These are phyloP conservation scores for Aurelia sp. DNA, from an alignment of 30 jellyfish, hydroid and myxozoan genomes.

Conservation along the genomic window DNA sequence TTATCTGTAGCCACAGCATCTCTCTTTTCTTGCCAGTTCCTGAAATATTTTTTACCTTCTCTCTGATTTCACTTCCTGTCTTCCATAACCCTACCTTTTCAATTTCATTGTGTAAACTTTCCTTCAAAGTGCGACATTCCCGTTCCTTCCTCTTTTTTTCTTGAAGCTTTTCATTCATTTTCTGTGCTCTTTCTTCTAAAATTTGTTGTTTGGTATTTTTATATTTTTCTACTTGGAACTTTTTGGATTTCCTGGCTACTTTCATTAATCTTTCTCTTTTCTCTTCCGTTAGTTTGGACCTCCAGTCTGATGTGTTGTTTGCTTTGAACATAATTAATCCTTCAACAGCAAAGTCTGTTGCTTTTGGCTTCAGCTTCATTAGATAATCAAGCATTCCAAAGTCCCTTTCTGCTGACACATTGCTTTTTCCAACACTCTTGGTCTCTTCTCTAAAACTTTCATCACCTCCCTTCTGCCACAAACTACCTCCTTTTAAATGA, in stretches of 20 bases:
- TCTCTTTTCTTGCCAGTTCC: neutral
- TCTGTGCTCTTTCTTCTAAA: neutral
- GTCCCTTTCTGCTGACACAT: slow-evolving; percentile 16
- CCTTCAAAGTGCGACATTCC: neutral
- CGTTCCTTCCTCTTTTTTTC: slow-evolving; percentile 5
- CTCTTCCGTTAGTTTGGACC: neutral
- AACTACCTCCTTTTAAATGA: slow-evolving; percentile 10
- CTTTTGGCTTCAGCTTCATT: slow-evolving; percentile 21
- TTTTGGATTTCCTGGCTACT: slow-evolving; percentile 25
- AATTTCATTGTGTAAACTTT: neutral
- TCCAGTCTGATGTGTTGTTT: slow-evolving; percentile 19
- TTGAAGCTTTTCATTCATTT: neutral
- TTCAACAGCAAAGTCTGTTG: slow-evolving; percentile 2
- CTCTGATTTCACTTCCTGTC: neutral
- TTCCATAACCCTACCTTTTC: neutral
- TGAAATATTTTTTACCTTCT: neutral
- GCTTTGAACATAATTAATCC: slow-evolving; percentile 17
- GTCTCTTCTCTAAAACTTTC: slow-evolving; percentile 5
- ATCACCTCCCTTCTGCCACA: neutral
- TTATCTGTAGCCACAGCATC: neutral
- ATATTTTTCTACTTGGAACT: slow-evolving; percentile 4
- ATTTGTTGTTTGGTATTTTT: neutral
- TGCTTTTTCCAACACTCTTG: slow-evolving; percentile 3
- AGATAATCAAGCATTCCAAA: slow-evolving; percentile 18
- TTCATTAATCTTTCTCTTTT: neutral